Evolutionary conservation across 1,140 invertebrate genomes (phyloP), one percentile per base, ranked within the genome.

Genomic region (Bathynomus jamesi): DNA sequence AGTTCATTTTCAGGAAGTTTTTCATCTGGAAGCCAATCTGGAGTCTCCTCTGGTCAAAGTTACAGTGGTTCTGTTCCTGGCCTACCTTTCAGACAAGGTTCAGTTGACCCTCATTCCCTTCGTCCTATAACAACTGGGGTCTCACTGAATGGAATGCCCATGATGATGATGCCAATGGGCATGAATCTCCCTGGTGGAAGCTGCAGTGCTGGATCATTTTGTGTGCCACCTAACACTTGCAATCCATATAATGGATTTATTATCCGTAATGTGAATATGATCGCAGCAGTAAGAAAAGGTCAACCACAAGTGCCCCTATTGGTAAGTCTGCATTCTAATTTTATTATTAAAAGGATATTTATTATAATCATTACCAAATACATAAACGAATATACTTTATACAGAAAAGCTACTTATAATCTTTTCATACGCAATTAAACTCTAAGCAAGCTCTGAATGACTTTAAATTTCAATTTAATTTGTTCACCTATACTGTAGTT

Each of bases 211-310:
- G 69, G 69, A 65, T 60, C 69, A 27, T 70, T 64, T 30, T 70
- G 69, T 63, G 69, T 70, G 17, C 29, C 60, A 4, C 7, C 11
- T 17, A 64, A 64, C 61, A 40, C 46, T 13, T 70, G 69, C n/a
- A 70, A 70, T 25, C 69, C 69, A 10, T 70, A 32, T 60, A 70
- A 63, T 25, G 69, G 69, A 32, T 70, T 70, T 31, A 70, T 70
- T 31, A 70, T 70, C 29, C 29, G 40, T 28, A 27, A 70, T 24
- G 40, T 60, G 21, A 24, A n/a, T 11, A 61, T 64, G 24, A 40
- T 70, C 21, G 31, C 40, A 30, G 69, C 69, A 1, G 69, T 70
- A 21, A 60, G 60, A 60, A 29, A 28, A n/a, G 61, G 65, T 46
- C 11, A 11, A 25, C 69, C 69, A 27, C 5, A 31, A 31, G 69